These are phyloP conservation scores for Serilophus lunatus DNA, from an alignment of 2,113 vertebrate species.

Conservation along the genomic window DNA sequence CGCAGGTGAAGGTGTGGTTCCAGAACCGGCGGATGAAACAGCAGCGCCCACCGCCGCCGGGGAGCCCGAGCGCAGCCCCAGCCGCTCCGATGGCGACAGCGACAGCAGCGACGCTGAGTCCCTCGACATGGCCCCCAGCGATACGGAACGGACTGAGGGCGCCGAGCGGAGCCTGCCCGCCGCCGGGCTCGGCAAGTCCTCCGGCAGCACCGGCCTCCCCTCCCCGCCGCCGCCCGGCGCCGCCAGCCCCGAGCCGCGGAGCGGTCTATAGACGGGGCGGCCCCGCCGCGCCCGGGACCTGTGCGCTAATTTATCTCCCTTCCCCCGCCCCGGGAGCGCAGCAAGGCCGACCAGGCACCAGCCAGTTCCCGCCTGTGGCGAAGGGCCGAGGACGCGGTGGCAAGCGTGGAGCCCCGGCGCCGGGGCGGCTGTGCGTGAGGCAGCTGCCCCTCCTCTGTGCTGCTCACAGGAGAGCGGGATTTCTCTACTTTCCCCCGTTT, in stretches of 20 bases:
- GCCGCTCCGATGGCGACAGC: constrained; percentile 87
- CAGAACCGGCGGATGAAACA: constrained; percentile 99
- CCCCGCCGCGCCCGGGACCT: background rate
- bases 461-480: background rate
- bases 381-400: background rate
- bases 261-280: constrained; percentile 48
- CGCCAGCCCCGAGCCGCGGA: constrained; percentile 31
- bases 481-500: too few species aligned
- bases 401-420: background rate
- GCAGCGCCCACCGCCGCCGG: constrained; percentile 82
- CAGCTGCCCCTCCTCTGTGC: background rate
- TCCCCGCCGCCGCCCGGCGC: background rate
- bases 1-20: constrained; percentile 99
- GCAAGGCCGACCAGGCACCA: background rate
- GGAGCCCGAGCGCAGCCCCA: constrained; percentile 76
- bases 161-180: constrained; percentile 69
- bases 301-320: constrained; percentile 8
- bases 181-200: constrained; percentile 79
- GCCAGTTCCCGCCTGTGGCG: background rate
- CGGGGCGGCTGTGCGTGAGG: background rate
- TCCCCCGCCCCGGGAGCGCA: background rate
- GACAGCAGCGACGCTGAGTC: constrained; percentile 90
- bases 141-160: constrained; percentile 82
- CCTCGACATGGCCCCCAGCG: constrained; percentile 82
- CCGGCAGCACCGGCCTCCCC: constrained; percentile 46